Conservation (phyloP, 2,113 vertebrate genomes). For the Willisornis vidua region DNA sequence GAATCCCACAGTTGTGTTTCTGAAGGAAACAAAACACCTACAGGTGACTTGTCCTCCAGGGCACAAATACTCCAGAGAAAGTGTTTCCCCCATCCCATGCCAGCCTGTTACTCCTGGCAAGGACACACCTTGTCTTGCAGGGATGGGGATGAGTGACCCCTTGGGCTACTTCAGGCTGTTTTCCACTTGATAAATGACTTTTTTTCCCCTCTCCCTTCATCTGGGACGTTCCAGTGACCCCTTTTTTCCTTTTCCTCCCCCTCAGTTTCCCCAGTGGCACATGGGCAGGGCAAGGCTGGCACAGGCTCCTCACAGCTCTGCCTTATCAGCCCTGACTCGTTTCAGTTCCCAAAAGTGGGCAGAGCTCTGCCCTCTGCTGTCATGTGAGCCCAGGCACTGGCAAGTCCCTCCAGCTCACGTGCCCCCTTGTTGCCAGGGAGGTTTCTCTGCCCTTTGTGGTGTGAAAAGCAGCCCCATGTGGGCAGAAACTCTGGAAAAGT, state of each 20-base stretch:
- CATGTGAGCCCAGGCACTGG: neutral
- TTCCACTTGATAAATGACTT: neutral
- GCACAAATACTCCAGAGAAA: neutral
- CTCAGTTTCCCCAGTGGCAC: neutral
- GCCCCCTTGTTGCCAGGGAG: neutral
- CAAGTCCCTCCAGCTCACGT: slow-evolving; percentile 18
- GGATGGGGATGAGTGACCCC: neutral
- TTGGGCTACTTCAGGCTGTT: neutral
- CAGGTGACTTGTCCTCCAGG: neutral
- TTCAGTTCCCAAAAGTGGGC: neutral
- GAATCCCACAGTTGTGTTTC: neutral
- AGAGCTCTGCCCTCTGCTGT: neutral
- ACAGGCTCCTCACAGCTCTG: neutral
- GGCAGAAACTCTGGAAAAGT: neutral
- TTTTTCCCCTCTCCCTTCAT: neutral
- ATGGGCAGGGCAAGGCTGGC: neutral
- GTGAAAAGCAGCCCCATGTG: rapidly evolving
- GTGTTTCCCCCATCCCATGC: neutral
- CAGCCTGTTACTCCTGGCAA: rapidly evolving
- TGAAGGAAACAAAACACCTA: neutral
- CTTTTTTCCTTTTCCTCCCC: neutral
- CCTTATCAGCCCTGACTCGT: neutral
- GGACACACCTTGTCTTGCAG: neutral
- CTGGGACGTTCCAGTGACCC: neutral
- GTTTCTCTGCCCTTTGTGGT: neutral